Evolutionary conservation across 2,113 vertebrate species (phyloP).

Genomic region (Tinamus guttatus): DNA sequence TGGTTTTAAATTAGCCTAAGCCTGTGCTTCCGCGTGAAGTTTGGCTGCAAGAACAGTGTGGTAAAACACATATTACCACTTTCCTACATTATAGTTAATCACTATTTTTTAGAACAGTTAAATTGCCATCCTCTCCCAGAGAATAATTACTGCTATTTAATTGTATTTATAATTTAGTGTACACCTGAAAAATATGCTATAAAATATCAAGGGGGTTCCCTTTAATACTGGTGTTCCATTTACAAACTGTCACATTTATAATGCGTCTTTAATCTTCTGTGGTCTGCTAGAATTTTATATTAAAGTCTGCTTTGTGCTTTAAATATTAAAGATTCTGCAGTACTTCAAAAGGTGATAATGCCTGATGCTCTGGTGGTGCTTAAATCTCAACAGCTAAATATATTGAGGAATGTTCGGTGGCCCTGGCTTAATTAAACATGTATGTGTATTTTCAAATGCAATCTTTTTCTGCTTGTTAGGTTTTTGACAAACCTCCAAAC

Average conservation of each 20-base stretch:
- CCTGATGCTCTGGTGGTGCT: conserved; percentile 83
- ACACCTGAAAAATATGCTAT: conserved; percentile 83
- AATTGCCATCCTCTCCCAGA: conserved; percentile 77
- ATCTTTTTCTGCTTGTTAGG: conserved; percentile 92
- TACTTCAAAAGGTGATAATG: conserved; percentile 95
- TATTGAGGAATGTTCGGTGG: conserved; percentile 84
- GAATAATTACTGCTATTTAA: conserved; percentile 86
- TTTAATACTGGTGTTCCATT: conserved; percentile 84
- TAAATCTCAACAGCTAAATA: conserved; percentile 87
- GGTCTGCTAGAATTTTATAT: conserved; percentile 85
- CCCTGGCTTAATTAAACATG: conserved; percentile 96
- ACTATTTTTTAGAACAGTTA: conserved; percentile 76
- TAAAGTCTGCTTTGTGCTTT: conserved; percentile 86
- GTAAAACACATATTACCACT: conserved; percentile 60
- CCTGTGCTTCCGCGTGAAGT: conserved; percentile 23
- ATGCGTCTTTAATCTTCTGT: conserved; percentile 84
- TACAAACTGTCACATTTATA: conserved; percentile 87
- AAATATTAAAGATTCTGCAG: conserved; percentile 94
- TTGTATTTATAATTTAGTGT: conserved; percentile 86
- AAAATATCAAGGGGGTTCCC: conserved; percentile 80
- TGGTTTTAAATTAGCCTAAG: conserved; percentile 58
- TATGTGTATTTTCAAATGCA: conserved; percentile 91
- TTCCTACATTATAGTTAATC: conserved; percentile 71
- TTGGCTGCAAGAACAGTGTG: conserved; percentile 48
- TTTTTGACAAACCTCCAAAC: conserved; percentile 97